Evolutionary conservation across 2,113 vertebrate species (phyloP), one percentile per base, ranked within the genome.

Genomic region (Ictalurus furcatus): DNA sequence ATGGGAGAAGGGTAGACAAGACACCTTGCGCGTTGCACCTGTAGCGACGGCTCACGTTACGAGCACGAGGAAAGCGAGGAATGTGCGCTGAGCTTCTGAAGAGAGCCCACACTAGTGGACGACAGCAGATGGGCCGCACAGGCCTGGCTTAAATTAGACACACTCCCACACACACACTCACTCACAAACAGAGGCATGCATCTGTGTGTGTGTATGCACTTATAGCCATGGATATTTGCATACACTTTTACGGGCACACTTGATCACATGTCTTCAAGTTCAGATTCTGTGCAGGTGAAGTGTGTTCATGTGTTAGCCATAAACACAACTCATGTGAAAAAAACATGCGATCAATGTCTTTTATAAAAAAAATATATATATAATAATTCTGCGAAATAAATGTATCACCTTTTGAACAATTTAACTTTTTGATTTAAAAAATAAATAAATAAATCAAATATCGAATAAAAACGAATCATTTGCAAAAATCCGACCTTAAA

Each of bases 11-110:
- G 88, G 52, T 82, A 85, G 88, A 88, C 81, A 84, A 61, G 89
- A 91, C 95, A 96, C 96, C 95, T 96, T 95, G 93, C 95, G 92
- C 30, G 1, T 85, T 94, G 94, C 96, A 96, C 96, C 95, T 96
- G 96, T 94, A 95, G n/a, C 48, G 69, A 81, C 23, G 34, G 85
- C 69, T 94, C 93, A 90, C 87, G 88, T 94, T 93, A 92, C 89
- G 81, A 88, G 83, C 90, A 48, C 58, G 67, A 87, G 84, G 85
- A 80, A 59, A 52, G 21, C 59, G 11, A 17, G 90, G 92, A 92
- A 93, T 93, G 88, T 83, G 88, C 90, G 89, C 88, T 86, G 65
- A 86, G 89, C 78, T 87, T 93, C 87, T 85, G 87, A 84, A 69
- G 40, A 16, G 88, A 73, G 83, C 80, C 73, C 90, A 92, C 91